A percentile compares a stretch with the other conserved stretches of the same genome.
These are phyloP conservation scores for Plemyria rubiginata DNA, from an alignment of 2,888 invertebrate genomes.

Conservation along the genomic window DNA sequence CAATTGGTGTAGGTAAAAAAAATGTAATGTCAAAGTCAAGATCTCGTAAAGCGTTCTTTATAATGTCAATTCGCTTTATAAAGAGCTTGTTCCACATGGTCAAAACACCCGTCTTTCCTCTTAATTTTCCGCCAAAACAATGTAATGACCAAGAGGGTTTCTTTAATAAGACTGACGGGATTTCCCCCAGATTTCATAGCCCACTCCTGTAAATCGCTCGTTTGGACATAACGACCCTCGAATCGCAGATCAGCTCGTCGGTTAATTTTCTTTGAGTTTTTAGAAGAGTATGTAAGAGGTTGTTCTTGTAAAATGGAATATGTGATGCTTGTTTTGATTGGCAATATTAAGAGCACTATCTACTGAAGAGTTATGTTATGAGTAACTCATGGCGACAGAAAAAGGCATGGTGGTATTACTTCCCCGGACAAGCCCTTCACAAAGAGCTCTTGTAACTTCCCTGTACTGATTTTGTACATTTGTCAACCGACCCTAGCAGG, in stretches of 20 bases:
- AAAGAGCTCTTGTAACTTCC: conserved; percentile 35
- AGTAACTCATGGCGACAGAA: no score
- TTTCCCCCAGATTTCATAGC: conserved; percentile 68
- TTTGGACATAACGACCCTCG: conserved; percentile 65
- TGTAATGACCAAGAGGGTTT: conserved; percentile 60
- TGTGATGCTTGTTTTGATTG: conserved; percentile 18
- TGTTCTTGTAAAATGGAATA: conserved; percentile 35
- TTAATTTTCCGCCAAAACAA: conserved; percentile 70
- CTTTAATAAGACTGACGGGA: conserved; percentile 69
- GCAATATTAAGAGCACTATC: not conserved
- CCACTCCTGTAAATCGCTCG: conserved; percentile 65
- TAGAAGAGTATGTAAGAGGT: conserved; percentile 41
- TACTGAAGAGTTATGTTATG: no score
- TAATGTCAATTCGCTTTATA: no score
- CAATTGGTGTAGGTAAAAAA: no score
- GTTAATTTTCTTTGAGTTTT: conserved; percentile 65
- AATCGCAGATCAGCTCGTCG: conserved; percentile 65
- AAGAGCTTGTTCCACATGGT: no score
- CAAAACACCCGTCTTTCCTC: conserved; percentile 30
- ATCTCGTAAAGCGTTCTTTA: no score
- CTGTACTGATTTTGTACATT: conserved; percentile 66
- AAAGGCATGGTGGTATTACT: no score
- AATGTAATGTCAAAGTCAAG: no score
- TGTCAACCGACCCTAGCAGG: conserved; percentile 56
- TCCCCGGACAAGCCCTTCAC: not conserved